Evolutionary conservation across 2,113 vertebrate genomes (phyloP), one percentile per base, ranked within the genome.

Genomic region (Castor canadensis): DNA sequence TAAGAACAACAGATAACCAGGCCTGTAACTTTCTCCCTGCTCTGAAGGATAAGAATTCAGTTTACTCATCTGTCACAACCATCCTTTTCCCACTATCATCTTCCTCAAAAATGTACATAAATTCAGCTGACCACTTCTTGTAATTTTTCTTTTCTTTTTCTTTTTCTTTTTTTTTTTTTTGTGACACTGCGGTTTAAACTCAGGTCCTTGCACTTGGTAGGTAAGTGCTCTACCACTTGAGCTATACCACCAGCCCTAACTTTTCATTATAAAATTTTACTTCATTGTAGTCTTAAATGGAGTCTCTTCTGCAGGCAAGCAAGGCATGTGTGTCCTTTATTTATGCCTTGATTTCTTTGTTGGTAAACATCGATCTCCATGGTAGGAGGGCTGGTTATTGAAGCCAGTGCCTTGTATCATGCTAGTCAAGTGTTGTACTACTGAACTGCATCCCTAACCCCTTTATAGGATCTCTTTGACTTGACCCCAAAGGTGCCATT

Each of bases 221-320:
- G 10, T 13, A 35, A 13, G 64, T 9, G 4, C 30, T 15, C 4
- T 35, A 32, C 32, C 32, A 67, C 10, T 67, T 67, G 13, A 67
- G 64, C 32, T 67, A n/a, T 15, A 30, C 12, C 13, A 30, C 64
- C 32, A 67, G 64, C 35, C 32, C 35, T 67, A 35, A 13, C 64
- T 67, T 35, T 66, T 12, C 64, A 73, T 64, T 28, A 77, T 40
- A 77, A 85, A 88, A 86, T 76, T 89, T 88, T 76, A 73, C 47
- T 89, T 92, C n/a, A 35, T 43, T 38, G 54, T 52, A 94, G 35
- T 45, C 4, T 83, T 71, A 95, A 89, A 97, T 88, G 64, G 77
- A 30, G 28, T 64, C 60, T 93, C 24, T 66, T 85, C 49, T 82
- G 49, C 40, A 35, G 32, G 66, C 6, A n/a, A 93, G 24, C 24